A percentile compares a stretch with the other conserved stretches of the same genome.
Conservation (phyloP, 2,113 vertebrate genomes). For the Sinosuthora webbiana region DNA sequence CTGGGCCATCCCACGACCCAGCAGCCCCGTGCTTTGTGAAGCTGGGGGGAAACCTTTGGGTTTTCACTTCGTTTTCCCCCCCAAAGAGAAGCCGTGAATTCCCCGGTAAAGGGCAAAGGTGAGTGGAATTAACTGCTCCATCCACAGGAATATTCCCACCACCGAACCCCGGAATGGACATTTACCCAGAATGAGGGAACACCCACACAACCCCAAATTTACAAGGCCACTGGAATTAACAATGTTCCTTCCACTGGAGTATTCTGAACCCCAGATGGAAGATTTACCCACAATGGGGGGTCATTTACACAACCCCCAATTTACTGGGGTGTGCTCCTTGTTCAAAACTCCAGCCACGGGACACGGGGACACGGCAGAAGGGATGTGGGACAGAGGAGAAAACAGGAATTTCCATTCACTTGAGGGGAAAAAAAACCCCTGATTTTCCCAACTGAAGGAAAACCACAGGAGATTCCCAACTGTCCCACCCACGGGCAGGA, state of each 20-base stretch:
- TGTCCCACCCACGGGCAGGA: too few relatives aligned
- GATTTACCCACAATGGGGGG: neutral
- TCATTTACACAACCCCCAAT: neutral
- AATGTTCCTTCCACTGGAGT: too few relatives aligned
- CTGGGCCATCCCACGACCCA: accelerated
- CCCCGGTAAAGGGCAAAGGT: neutral
- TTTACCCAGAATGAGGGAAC: neutral
- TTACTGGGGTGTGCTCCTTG: neutral
- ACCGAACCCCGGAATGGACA: accelerated
- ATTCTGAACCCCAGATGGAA: neutral
- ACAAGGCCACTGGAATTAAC: neutral
- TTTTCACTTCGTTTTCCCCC: accelerated
- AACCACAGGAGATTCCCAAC: neutral
- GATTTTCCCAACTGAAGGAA: neutral
- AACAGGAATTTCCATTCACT: neutral
- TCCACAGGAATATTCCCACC: accelerated
- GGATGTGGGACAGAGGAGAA: neutral
- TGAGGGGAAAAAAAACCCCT: neutral
- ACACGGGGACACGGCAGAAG: neutral
- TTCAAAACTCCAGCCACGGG: neutral
- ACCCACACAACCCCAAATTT: neutral
- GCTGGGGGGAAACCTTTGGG: neutral
- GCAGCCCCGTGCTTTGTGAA: accelerated
- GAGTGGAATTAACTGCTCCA: too few relatives aligned
- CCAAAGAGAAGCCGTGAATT: neutral